Percentiles rank a stretch among this genome's conserved stretches.
phyloP scores from a whole-genome alignment of 2,113 vertebrate genomes.

The Malaclemys terrapin region DNA sequence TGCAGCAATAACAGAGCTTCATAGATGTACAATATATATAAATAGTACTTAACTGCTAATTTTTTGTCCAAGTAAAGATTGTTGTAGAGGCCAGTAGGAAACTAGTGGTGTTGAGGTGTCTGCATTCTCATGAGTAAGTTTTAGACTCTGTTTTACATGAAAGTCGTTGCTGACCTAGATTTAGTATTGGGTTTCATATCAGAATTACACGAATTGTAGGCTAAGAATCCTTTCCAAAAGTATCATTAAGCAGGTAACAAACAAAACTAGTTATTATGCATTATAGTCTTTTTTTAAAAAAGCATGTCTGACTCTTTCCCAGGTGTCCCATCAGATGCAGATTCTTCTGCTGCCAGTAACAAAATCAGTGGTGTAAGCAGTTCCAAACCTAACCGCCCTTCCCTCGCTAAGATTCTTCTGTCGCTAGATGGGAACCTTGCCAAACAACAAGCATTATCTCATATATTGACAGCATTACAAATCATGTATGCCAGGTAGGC shows the following conservation, averaged over 20 bases:
- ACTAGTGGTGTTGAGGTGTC: neutral
- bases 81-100: neutral
- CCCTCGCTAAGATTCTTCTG: constrained; percentile 95
- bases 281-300: neutral
- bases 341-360: constrained; percentile 90
- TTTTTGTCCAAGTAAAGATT: neutral
- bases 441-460: constrained; percentile 96
- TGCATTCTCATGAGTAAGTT: neutral
- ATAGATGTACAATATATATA: neutral
- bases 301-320: neutral
- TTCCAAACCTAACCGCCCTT: constrained; percentile 92
- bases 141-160: neutral
- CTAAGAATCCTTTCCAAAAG: neutral
- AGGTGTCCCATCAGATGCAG: constrained; percentile 96
- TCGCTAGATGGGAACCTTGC: constrained; percentile 94
- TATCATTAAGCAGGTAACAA: neutral
- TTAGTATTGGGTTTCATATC: neutral
- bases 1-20: neutral
- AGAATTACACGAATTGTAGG: neutral
- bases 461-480: constrained; percentile 93
- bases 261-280: neutral
- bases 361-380: constrained; percentile 90
- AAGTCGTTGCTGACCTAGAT: neutral
- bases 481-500: constrained; percentile 97
- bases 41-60: neutral